Conservation (phyloP, 2,888 invertebrate genomes). For the Panzeria rudis region DNA sequence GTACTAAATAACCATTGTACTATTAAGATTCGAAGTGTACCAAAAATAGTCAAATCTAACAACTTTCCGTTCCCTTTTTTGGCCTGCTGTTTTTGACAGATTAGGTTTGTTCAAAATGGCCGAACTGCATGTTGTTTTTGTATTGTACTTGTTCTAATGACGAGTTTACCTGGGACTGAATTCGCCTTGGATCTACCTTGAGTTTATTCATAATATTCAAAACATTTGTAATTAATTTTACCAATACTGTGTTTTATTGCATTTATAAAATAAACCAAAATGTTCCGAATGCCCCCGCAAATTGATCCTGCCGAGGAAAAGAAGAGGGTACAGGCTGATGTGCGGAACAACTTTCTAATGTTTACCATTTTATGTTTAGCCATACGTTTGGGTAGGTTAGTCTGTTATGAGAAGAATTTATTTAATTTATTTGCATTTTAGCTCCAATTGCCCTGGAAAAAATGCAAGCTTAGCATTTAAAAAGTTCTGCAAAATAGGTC, state of each 20-base stretch:
- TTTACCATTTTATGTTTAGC: constrained; percentile 79
- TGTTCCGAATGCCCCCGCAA: constrained; percentile 83
- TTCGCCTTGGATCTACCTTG: too few relatives aligned
- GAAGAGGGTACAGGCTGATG: constrained; percentile 80
- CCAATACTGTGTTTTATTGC: neutral
- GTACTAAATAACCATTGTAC: too few relatives aligned
- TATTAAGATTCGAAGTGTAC: too few relatives aligned
- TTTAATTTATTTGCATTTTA: constrained; percentile 33
- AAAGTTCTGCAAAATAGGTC: neutral
- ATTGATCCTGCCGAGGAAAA: constrained; percentile 83
- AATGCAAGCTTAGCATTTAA: constrained; percentile 62
- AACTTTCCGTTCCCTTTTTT: too few relatives aligned
- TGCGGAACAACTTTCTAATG: constrained; percentile 80
- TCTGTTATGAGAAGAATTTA: neutral
- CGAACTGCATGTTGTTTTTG: too few relatives aligned
- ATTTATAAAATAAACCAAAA: constrained; percentile 72
- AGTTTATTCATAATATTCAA: neutral
- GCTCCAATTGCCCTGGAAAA: constrained; percentile 71
- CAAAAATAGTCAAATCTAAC: too few relatives aligned
- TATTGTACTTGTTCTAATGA: too few relatives aligned
- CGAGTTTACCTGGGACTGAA: too few relatives aligned
- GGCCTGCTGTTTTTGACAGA: too few relatives aligned
- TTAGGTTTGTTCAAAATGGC: too few relatives aligned
- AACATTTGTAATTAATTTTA: neutral
- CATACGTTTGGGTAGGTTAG: constrained; percentile 79